phyloP scores from a whole-genome alignment of 1,140 invertebrate genomes.

The Marisa cornuarietis region DNA sequence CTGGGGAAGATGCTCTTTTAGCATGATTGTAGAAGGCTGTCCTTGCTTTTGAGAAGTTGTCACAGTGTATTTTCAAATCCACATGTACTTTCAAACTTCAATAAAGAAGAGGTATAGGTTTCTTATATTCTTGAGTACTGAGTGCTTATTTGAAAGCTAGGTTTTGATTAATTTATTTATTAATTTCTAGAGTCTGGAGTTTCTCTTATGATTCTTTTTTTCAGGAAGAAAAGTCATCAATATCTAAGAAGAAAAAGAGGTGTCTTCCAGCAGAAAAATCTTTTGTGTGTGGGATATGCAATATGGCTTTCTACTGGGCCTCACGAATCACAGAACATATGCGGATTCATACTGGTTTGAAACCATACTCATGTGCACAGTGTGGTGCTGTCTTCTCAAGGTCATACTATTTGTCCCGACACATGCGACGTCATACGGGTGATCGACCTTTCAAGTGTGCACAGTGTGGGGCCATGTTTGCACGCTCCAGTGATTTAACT shows the following conservation, averaged over 20 bases:
- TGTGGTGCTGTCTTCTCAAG: constrained; percentile 6
- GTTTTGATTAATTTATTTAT: not conserved
- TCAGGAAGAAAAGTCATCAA: not conserved
- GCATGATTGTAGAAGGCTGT: too few species aligned
- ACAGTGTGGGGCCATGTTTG: constrained; percentile 71
- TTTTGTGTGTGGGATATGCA: not conserved
- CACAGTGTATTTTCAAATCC: too few species aligned
- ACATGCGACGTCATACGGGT: constrained; percentile 21
- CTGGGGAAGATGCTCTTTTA: too few species aligned
- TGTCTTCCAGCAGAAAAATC: not conserved
- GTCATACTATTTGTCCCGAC: not conserved
- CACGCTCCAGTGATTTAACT: constrained; percentile 72
- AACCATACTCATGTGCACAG: constrained; percentile 12
- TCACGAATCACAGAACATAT: not conserved
- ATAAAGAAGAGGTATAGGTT: too few species aligned
- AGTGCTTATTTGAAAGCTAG: too few species aligned
- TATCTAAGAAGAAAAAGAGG: not conserved
- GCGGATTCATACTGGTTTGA: constrained; percentile 1
- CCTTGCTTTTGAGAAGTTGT: too few species aligned
- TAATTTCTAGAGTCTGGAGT: not conserved
- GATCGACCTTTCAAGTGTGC: constrained; percentile 19
- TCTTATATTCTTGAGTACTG: too few species aligned
- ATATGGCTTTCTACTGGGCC: not conserved
- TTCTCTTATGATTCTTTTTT: too few species aligned
- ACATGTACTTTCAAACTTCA: not conserved